Evolutionary conservation across 2,113 vertebrate species (phyloP).

Genomic region (Triplophysa siluroides): DNA sequence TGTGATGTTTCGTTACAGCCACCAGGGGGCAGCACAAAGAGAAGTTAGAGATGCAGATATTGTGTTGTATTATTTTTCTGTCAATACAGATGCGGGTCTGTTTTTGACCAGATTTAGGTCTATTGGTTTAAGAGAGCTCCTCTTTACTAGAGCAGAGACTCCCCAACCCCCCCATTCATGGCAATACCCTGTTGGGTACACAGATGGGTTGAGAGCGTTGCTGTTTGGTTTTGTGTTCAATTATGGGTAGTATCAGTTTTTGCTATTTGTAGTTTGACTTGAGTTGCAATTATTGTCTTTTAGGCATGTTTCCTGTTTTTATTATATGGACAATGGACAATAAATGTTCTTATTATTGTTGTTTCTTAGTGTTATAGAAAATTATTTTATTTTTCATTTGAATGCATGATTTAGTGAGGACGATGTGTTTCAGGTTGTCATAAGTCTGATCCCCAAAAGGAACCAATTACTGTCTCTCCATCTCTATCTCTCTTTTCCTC

Average conservation of each 20-base stretch:
- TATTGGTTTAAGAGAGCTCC: too few relatives aligned
- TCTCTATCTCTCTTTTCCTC: neutral
- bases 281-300: neutral
- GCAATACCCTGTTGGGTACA: too few relatives aligned
- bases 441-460: conserved; percentile 15
- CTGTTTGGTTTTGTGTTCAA: neutral
- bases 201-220: conserved; percentile 34
- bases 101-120: conserved; percentile 40
- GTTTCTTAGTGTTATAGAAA: neutral
- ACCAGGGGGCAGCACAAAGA: neutral
- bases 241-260: conserved; percentile 2
- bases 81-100: conserved; percentile 1
- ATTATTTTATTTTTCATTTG: conserved; percentile 17
- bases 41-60: neutral
- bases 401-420: neutral
- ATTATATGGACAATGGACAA: neutral
- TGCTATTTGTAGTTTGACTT: conserved; percentile 7
- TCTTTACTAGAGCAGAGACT: too few relatives aligned
- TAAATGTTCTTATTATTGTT: neutral
- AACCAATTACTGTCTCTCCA: neutral
- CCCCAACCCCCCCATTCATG: too few relatives aligned
- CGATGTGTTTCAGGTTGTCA: conserved; percentile 3
- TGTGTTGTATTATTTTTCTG: neutral
- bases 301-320: conserved; percentile 1
- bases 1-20: neutral